Conservation (phyloP, 1,140 invertebrate genomes). For the Contarinia nasturtii region DNA sequence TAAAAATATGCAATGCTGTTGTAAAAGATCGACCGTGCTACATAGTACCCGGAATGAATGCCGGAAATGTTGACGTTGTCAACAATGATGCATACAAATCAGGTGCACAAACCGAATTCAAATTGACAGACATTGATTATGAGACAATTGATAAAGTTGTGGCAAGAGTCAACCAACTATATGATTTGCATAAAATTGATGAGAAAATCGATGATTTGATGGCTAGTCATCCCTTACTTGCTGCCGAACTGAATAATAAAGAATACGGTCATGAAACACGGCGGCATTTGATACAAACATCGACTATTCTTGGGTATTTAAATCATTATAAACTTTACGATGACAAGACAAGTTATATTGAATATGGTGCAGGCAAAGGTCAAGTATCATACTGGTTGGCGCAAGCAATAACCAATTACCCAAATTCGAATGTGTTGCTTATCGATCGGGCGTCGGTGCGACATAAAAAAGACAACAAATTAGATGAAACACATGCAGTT, state of each 20-base stretch:
- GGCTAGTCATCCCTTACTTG: slow-evolving; percentile 27
- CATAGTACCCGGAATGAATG: slow-evolving; percentile 41
- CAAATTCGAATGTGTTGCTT: slow-evolving; percentile 38
- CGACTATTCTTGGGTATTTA: slow-evolving; percentile 43
- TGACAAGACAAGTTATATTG: slow-evolving; percentile 48
- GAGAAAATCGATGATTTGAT: slow-evolving; percentile 25
- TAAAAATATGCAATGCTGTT: slow-evolving; percentile 57
- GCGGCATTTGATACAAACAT: slow-evolving; percentile 51
- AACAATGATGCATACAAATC: too few species aligned
- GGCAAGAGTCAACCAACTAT: slow-evolving; percentile 26
- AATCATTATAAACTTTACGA: slow-evolving; percentile 31
- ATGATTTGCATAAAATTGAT: slow-evolving; percentile 16
- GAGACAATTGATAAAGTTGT: slow-evolving; percentile 25
- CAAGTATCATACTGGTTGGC: slow-evolving; percentile 51
- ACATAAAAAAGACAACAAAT: slow-evolving; percentile 61
- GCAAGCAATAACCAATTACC: slow-evolving; percentile 28
- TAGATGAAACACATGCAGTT: slow-evolving; percentile 29
- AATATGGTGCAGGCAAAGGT: slow-evolving; percentile 80
- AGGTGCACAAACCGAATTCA: slow-evolving; percentile 9
- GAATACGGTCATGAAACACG: slow-evolving; percentile 38
- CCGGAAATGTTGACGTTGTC: slow-evolving; percentile 15
- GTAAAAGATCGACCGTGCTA: slow-evolving; percentile 31
- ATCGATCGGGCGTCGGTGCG: slow-evolving; percentile 58
- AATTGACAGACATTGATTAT: slow-evolving; percentile 25
- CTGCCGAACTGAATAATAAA: slow-evolving; percentile 35